These are phyloP conservation scores for Drosophila mayri DNA, from an alignment of 1,140 invertebrate species.

Conservation along the genomic window DNA sequence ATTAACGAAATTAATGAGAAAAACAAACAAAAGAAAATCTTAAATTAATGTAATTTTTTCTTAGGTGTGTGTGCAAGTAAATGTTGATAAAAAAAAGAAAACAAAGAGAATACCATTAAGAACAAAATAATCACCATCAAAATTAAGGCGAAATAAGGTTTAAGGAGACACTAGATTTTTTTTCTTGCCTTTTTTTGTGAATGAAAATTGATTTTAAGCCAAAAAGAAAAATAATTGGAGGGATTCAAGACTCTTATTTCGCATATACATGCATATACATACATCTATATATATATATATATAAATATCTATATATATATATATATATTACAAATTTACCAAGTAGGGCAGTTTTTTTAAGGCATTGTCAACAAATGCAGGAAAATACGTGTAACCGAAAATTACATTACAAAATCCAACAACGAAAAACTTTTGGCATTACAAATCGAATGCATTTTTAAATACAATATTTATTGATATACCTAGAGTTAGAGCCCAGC, in stretches of 20 bases:
- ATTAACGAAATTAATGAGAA: conserved; percentile 52
- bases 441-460: conserved; percentile 77
- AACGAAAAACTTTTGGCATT: conserved; percentile 84
- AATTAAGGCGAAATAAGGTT: conserved; percentile 43
- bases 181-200: conserved; percentile 25
- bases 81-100: conserved; percentile 23
- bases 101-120: conserved; percentile 6
- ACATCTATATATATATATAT: conserved; percentile 22
- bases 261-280: conserved; percentile 71
- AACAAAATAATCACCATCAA: conserved; percentile 44
- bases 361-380: conserved; percentile 73
- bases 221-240: conserved; percentile 61
- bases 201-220: conserved; percentile 50
- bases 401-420: conserved; percentile 81
- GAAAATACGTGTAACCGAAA: conserved; percentile 77
- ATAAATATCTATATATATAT: neutral
- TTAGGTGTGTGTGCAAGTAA: conserved; percentile 47
- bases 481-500: conserved; percentile 50
- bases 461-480: conserved; percentile 78
- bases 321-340: conserved; percentile 59
- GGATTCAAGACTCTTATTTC: conserved; percentile 82
- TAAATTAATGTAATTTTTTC: conserved; percentile 56
- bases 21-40: conserved; percentile 11
- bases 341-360: conserved; percentile 54
- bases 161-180: conserved; percentile 28